Evolutionary conservation across 2,113 vertebrate genomes (phyloP).

Genomic region (Tragelaphus imberbis): DNA sequence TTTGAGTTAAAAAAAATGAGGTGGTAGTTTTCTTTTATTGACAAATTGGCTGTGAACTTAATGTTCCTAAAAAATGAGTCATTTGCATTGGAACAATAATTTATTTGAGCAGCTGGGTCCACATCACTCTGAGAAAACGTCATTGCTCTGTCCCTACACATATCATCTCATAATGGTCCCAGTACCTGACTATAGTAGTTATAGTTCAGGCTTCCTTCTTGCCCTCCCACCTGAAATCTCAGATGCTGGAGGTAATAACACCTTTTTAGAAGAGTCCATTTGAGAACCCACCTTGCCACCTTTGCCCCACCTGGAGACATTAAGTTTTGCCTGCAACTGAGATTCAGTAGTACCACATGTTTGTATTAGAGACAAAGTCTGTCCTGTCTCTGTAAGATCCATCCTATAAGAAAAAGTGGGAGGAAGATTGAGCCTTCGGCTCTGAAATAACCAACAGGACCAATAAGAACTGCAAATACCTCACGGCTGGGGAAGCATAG

Average conservation of each 20-base stretch:
- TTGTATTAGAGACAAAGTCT: not conserved
- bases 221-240: not conserved
- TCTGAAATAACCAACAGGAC: not conserved
- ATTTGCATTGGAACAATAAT: conserved; percentile 41
- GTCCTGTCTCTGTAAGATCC: not conserved
- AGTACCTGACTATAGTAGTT: not conserved
- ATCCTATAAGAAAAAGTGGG: not conserved
- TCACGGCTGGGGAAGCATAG: not conserved
- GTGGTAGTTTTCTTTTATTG: conserved; percentile 48
- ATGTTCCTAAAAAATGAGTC: conserved; percentile 57
- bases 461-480: not conserved
- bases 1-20: conserved; percentile 44
- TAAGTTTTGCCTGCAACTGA: not conserved
- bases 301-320: not conserved
- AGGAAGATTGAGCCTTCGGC: not conserved
- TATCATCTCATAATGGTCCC: not conserved
- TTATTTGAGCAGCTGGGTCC: conserved; percentile 37
- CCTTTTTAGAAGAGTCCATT: not conserved
- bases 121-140: not conserved
- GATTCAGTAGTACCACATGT: not conserved
- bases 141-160: conserved; percentile 10
- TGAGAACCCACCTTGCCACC: not conserved
- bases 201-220: not conserved
- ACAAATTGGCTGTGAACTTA: conserved; percentile 59
- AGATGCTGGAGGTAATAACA: not conserved